Conservation (phyloP, 2,888 invertebrate genomes). For the Glaucopsyche alexis region DNA sequence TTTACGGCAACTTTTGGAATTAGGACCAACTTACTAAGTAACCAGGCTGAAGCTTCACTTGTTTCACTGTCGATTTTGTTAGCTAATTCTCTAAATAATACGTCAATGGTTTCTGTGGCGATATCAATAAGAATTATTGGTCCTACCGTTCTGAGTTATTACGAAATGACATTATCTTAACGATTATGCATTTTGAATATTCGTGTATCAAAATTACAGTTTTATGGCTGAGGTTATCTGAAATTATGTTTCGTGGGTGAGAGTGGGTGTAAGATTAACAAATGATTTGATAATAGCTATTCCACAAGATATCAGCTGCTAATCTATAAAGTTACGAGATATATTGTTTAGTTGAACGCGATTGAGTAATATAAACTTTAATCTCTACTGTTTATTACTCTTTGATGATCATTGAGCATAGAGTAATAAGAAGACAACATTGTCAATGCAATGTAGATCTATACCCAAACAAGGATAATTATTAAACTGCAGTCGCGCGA, state of each 20-base stretch:
- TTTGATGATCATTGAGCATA: no score
- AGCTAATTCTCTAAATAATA: background rate
- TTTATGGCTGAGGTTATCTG: constrained; percentile 11
- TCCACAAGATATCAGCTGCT: background rate
- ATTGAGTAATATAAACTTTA: background rate
- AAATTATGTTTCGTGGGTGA: constrained; percentile 16
- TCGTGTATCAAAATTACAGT: constrained; percentile 20
- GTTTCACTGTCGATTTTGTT: background rate
- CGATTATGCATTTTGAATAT: constrained; percentile 22
- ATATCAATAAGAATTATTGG: constrained; percentile 11
- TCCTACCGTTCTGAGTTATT: constrained; percentile 16
- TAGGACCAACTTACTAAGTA: no score
- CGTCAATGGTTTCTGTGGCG: constrained; percentile 4
- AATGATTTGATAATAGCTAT: constrained; percentile 12
- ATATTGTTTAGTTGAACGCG: background rate
- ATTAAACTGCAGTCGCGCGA: background rate
- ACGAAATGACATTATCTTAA: constrained; percentile 16
- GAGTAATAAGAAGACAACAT: no score
- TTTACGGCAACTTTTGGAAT: no score
- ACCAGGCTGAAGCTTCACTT: background rate
- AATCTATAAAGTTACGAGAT: background rate
- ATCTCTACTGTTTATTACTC: background rate
- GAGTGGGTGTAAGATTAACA: constrained; percentile 14
- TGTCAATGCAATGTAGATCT: no score
- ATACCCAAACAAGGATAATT: no score